These are phyloP conservation scores for Heliconius cydno DNA, from an alignment of 2,888 invertebrate species.

Conservation along the genomic window DNA sequence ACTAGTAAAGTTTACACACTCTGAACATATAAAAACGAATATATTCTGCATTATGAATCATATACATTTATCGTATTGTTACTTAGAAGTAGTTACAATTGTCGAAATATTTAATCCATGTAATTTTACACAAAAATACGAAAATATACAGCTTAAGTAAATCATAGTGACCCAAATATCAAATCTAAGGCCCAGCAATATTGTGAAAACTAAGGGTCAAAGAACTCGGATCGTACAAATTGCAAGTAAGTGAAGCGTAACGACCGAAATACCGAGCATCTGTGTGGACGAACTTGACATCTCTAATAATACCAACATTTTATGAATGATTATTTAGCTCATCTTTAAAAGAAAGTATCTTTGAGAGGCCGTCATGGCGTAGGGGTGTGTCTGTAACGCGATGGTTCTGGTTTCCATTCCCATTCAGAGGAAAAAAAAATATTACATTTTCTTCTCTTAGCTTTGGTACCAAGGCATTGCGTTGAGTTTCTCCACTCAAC, in stretches of 20 bases:
- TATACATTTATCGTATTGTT: background rate
- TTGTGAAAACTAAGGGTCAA: constrained; percentile 43
- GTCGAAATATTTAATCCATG: background rate
- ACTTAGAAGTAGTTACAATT: background rate
- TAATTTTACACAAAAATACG: background rate
- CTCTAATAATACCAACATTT: constrained; percentile 12
- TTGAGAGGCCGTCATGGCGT: too few species aligned
- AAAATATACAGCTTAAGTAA: constrained; percentile 4
- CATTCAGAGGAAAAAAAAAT: too few species aligned
- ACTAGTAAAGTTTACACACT: too few species aligned
- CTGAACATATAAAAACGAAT: too few species aligned
- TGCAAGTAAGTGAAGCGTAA: constrained; percentile 41
- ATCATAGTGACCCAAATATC: constrained; percentile 34
- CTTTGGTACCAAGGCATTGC: too few species aligned
- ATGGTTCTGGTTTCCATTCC: too few species aligned
- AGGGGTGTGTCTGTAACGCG: too few species aligned
- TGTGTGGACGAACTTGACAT: constrained; percentile 30
- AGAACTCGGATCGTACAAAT: constrained; percentile 39
- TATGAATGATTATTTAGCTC: background rate
- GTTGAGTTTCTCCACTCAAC: too few species aligned
- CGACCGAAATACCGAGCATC: constrained; percentile 42
- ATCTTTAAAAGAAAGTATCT: background rate
- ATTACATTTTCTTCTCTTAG: too few species aligned
- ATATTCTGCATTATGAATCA: too few species aligned
- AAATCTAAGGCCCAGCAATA: constrained; percentile 16